Conservation (phyloP, 2,797 vertebrate genomes). For the Bradypus variegatus region DNA sequence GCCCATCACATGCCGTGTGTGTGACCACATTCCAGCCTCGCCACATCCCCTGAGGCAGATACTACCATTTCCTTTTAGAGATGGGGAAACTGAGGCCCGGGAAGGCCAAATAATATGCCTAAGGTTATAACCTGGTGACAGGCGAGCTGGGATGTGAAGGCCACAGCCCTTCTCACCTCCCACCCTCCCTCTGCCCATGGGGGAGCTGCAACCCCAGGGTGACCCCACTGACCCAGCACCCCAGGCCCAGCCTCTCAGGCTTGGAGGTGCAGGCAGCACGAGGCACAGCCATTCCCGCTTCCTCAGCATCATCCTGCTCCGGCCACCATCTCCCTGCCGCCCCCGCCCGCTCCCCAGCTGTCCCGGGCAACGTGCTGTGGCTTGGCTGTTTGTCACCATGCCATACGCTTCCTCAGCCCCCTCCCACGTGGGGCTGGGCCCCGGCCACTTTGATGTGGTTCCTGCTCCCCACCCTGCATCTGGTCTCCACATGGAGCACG, state of each 20-base stretch:
- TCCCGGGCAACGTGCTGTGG: neutral
- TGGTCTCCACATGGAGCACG: slow-evolving; percentile 69
- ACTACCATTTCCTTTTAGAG: neutral
- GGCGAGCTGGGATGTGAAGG: neutral
- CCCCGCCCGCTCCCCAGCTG: neutral
- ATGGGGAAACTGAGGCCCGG: neutral
- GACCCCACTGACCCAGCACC: too few species aligned
- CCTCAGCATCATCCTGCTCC: neutral
- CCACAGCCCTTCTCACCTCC: neutral
- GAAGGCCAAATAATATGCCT: neutral
- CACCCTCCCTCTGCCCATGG: too few species aligned
- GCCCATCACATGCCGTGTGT: rapidly evolving
- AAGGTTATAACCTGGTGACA: neutral
- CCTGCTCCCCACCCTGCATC: slow-evolving; percentile 61
- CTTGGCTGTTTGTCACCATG: slow-evolving; percentile 30
- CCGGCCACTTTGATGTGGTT: slow-evolving; percentile 70
- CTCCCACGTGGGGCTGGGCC: slow-evolving; percentile 34
- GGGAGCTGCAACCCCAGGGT: too few species aligned
- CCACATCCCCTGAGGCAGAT: neutral
- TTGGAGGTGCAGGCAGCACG: neutral
- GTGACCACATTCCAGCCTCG: neutral
- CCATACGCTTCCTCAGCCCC: slow-evolving; percentile 36
- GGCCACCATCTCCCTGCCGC: neutral
- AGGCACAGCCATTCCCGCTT: rapidly evolving
- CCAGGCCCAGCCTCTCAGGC: neutral